A percentile compares a stretch with the other conserved stretches of the same genome.
Evolutionary conservation across 30 jellyfish, hydroid and myxozoan species (phyloP).

Genomic region (Cassiopea andromeda): DNA sequence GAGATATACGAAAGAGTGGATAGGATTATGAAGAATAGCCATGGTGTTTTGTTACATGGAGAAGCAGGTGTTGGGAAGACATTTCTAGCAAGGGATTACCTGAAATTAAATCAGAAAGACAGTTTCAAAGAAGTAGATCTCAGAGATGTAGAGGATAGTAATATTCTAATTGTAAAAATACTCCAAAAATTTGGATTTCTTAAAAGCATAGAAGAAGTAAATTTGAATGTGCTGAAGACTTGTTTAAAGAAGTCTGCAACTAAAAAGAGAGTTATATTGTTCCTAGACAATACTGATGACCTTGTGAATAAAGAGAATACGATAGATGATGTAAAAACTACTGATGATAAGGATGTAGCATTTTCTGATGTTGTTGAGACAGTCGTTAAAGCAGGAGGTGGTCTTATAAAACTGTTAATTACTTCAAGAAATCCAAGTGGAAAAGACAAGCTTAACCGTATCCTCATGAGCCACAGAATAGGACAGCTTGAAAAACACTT

Average conservation of each 20-base stretch:
- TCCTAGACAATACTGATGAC: slow-evolving; percentile 48
- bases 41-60: slow-evolving; percentile 43
- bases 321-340: not conserved
- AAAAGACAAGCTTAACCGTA: not conserved
- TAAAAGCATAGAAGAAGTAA: not conserved
- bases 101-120: slow-evolving; percentile 6
- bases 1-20: slow-evolving; percentile 7
- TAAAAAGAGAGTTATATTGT: not conserved
- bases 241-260: not conserved
- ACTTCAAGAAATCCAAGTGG: slow-evolving; percentile 39
- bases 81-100: slow-evolving; percentile 36
- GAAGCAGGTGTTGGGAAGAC: slow-evolving; percentile 53
- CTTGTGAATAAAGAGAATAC: not conserved
- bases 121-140: slow-evolving; percentile 37
- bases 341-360: not conserved
- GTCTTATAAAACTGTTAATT: slow-evolving; percentile 18
- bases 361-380: slow-evolving; percentile 25
- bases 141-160: slow-evolving; percentile 25
- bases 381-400: slow-evolving; percentile 24
- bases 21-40: slow-evolving; percentile 26
- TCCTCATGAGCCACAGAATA: slow-evolving; percentile 11
- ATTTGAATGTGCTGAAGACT: slow-evolving; percentile 1
- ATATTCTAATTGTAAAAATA: slow-evolving; percentile 11
- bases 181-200: slow-evolving; percentile 24
- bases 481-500: slow-evolving; percentile 43